A percentile compares a stretch with the other conserved stretches of the same genome.
Conservation (phyloP, 2,113 vertebrate genomes). For the Clupea harengus region DNA sequence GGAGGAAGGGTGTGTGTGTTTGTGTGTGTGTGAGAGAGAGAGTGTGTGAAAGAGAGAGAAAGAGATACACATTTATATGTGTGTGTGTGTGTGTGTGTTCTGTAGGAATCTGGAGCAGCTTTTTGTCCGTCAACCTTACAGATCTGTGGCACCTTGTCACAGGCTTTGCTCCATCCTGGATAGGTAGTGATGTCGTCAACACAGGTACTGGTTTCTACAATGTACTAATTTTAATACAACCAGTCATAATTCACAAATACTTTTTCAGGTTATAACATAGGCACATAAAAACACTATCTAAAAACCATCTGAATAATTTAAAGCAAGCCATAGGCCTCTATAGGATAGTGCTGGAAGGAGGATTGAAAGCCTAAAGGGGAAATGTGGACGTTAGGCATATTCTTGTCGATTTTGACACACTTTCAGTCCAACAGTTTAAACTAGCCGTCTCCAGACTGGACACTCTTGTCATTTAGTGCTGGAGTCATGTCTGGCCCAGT, state of each 20-base stretch:
- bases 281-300: no score
- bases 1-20: background rate
- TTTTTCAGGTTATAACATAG: no score
- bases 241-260: background rate
- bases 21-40: no score
- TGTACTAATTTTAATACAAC: background rate
- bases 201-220: background rate
- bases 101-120: background rate
- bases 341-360: no score
- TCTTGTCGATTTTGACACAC: no score
- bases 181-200: background rate
- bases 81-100: constrained; percentile 13
- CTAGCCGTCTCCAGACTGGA: no score
- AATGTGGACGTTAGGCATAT: no score
- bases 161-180: background rate
- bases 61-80: no score
- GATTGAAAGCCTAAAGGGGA: no score
- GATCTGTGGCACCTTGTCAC: background rate
- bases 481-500: background rate
- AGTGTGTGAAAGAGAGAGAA: background rate
- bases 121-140: background rate
- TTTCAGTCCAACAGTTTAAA: no score
- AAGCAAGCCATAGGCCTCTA: no score
- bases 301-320: no score
- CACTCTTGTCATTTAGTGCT: background rate